Conservation (phyloP, 2,888 invertebrate genomes). For the Anthoptus insignis region DNA sequence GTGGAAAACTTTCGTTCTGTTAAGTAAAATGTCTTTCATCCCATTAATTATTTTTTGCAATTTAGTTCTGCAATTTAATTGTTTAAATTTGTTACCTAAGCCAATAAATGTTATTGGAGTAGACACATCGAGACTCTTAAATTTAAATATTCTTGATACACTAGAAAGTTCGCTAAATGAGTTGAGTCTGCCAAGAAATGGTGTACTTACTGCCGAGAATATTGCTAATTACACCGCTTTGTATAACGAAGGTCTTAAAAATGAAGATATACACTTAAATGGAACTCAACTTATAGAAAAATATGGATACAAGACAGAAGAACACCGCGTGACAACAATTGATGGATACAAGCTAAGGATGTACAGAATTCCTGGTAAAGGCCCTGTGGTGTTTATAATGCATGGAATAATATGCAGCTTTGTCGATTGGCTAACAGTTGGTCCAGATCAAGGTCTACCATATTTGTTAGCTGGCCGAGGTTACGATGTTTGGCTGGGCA, state of each 20-base stretch:
- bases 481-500: constrained; percentile 11
- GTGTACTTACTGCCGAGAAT: not conserved
- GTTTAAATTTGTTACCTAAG: too few relatives aligned
- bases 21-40: too few relatives aligned
- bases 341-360: constrained; percentile 11
- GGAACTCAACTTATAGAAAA: constrained; percentile 24
- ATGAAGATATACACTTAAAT: constrained; percentile 17
- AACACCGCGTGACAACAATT: constrained; percentile 15
- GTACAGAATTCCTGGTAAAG: constrained; percentile 17
- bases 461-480: constrained; percentile 16
- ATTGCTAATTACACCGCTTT: not conserved
- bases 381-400: constrained; percentile 17
- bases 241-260: not conserved
- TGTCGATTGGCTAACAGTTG: constrained; percentile 20
- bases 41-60: too few relatives aligned
- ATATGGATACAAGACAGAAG: constrained; percentile 17
- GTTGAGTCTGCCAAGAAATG: constrained; percentile 6
- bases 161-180: too few relatives aligned
- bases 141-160: too few relatives aligned
- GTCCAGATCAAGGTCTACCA: constrained; percentile 6
- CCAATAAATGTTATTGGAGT: too few relatives aligned
- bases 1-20: too few relatives aligned
- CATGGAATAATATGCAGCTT: constrained; percentile 10
- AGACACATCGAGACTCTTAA: too few relatives aligned
- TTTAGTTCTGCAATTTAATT: too few relatives aligned